Percentiles rank a stretch among this genome's conserved stretches.
Evolutionary conservation across 1,140 invertebrate species (phyloP).

Genomic region (Drosophila simulans): DNA sequence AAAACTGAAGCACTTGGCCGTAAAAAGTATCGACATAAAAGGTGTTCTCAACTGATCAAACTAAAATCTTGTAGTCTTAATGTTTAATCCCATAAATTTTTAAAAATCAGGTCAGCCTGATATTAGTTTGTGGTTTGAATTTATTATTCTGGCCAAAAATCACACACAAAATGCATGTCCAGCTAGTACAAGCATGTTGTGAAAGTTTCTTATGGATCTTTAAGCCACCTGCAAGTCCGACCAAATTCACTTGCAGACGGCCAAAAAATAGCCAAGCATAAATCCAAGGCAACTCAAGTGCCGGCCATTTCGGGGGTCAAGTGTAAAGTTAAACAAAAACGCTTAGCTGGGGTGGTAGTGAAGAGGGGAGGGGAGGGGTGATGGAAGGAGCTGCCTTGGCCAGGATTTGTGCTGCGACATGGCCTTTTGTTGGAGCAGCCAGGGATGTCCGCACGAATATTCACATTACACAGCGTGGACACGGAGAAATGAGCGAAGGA

Average conservation of each 20-base stretch:
- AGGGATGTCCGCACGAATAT: constrained; percentile 51
- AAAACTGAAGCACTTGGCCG: not conserved
- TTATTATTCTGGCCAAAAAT: not conserved
- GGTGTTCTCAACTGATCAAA: not conserved
- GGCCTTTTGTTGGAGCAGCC: constrained; percentile 48
- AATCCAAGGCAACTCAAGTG: constrained; percentile 37
- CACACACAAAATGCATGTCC: not conserved
- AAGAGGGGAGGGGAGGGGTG: not conserved
- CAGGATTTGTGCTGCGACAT: constrained; percentile 53
- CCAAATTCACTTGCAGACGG: constrained; percentile 4
- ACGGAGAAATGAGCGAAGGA: not conserved
- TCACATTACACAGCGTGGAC: constrained; percentile 54
- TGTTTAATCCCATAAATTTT: too few species aligned
- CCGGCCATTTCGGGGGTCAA: constrained; percentile 56
- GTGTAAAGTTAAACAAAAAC: constrained; percentile 72
- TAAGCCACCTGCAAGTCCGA: too few species aligned
- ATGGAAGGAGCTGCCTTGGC: constrained; percentile 11
- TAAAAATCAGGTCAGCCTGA: too few species aligned
- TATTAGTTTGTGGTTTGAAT: too few species aligned
- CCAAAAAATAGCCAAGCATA: constrained; percentile 13
- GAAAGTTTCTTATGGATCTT: too few species aligned
- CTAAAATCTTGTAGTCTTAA: too few species aligned
- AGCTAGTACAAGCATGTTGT: not conserved
- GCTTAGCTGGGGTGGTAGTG: constrained; percentile 32
- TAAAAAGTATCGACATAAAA: not conserved